Conservation (phyloP, 2,113 vertebrate genomes). For the Ciconia maguari region DNA sequence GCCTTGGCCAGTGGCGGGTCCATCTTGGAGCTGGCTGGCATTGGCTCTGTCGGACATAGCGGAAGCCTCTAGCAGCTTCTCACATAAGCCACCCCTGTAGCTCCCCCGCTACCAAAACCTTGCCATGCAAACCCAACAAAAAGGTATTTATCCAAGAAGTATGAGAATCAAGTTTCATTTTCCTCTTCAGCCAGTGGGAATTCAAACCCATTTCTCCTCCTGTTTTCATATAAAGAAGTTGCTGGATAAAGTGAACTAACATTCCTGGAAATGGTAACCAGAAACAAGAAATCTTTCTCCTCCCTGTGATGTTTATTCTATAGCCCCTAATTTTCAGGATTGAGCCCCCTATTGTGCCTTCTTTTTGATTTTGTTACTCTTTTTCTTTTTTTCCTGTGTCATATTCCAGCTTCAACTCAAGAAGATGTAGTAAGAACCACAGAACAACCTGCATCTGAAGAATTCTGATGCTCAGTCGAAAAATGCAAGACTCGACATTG, state of each 20-base stretch:
- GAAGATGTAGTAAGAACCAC: not conserved
- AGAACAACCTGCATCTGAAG: not conserved
- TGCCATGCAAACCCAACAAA: not conserved
- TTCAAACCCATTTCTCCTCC: not conserved
- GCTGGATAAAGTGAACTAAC: not conserved
- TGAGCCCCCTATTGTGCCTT: not conserved
- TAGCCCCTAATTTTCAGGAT: not conserved
- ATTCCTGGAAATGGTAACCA: not conserved
- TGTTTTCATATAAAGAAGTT: not conserved
- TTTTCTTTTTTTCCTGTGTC: not conserved
- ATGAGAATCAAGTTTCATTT: not conserved
- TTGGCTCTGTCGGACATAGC: not conserved
- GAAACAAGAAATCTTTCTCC: not conserved
- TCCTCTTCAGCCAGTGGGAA: not conserved
- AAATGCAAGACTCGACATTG: not conserved
- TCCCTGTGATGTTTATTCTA: not conserved
- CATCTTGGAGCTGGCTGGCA: not conserved
- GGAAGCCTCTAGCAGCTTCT: not conserved
- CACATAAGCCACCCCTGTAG: not conserved
- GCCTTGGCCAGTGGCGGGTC: not conserved
- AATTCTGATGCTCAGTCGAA: not conserved
- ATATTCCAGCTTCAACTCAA: not conserved
- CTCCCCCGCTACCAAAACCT: not conserved
- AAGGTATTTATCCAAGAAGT: not conserved
- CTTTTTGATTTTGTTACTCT: not conserved